Conservation (phyloP, 2,888 invertebrate species). For the Petrolisthes cinctipes region DNA sequence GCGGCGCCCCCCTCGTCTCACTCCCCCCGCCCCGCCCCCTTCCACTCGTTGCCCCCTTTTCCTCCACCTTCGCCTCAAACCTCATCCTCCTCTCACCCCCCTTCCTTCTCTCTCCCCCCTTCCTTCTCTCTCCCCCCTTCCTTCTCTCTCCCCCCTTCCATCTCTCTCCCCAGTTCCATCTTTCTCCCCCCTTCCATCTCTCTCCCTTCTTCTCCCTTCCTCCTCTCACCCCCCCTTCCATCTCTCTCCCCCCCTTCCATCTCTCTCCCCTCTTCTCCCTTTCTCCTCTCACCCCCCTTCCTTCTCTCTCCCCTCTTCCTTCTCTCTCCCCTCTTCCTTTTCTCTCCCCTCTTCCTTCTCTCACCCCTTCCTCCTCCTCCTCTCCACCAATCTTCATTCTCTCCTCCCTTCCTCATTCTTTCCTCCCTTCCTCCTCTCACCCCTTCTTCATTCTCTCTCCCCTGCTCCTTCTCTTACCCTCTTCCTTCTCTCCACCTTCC, state of each 20-base stretch:
- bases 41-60: neutral
- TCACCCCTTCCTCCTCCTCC: neutral
- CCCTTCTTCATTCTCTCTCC: neutral
- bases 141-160: neutral
- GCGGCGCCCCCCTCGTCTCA: neutral
- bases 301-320: neutral
- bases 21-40: neutral
- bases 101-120: neutral
- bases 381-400: neutral
- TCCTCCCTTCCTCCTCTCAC: neutral
- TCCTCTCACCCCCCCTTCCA: neutral
- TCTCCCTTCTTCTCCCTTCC: neutral
- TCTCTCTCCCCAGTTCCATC: neutral
- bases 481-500: neutral
- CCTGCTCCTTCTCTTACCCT: too few species aligned
- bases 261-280: neutral
- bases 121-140: neutral
- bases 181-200: neutral
- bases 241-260: neutral
- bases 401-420: neutral
- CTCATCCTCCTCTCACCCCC: neutral
- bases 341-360: neutral
- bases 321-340: neutral
- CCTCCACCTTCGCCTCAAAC: neutral
- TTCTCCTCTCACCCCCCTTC: neutral